A percentile compares a stretch with the other conserved stretches of the same genome.
phyloP scores from a whole-genome alignment of 2,113 vertebrate species.

The Pseudolaguvia tuberculata region DNA sequence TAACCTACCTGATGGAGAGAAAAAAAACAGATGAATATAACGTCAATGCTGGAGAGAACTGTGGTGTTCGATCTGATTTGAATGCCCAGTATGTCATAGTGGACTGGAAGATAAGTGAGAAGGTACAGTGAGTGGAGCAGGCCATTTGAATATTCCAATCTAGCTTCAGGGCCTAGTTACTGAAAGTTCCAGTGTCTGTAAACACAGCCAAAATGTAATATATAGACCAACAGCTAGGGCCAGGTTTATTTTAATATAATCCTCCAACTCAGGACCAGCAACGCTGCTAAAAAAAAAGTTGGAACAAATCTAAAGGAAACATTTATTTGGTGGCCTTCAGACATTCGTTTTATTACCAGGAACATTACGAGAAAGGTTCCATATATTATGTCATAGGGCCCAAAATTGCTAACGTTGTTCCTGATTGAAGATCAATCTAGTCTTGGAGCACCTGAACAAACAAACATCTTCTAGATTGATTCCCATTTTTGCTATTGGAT shows the following conservation, averaged over 20 bases:
- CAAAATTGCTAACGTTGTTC: no score
- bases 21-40: constrained; percentile 27
- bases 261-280: background rate
- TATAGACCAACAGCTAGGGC: background rate
- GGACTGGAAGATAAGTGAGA: constrained; percentile 9
- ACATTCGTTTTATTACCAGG: no score
- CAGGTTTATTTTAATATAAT: constrained; percentile 1
- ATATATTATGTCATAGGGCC: no score
- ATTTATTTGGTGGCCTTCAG: no score
- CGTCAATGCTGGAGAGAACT: background rate
- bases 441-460: background rate
- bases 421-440: no score
- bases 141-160: constrained; percentile 37
- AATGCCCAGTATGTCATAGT: constrained; percentile 9
- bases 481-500: no score
- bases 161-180: constrained; percentile 19
- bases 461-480: no score
- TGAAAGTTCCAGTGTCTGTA: constrained; percentile 20
- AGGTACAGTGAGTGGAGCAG: background rate
- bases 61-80: constrained; percentile 27
- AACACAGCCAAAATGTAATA: constrained; percentile 7
- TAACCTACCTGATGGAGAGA: constrained; percentile 15
- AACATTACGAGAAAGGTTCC: no score
- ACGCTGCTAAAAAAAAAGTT: no score
- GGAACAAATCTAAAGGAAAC: no score